These are phyloP conservation scores for Brachionus manjavacas DNA, from an alignment of 1,140 invertebrate species.

Conservation along the genomic window DNA sequence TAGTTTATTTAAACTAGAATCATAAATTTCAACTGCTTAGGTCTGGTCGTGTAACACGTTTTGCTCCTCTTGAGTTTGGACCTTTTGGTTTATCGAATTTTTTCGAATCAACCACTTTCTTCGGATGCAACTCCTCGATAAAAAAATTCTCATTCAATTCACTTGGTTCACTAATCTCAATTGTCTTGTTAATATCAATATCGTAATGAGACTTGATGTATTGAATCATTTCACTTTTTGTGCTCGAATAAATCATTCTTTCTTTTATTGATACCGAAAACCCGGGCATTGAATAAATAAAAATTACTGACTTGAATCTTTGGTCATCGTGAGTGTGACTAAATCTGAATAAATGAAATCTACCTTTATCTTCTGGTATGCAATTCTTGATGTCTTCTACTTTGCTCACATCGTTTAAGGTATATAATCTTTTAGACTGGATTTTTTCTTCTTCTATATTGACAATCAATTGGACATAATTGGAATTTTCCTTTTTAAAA, in stretches of 20 bases:
- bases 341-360: constrained; percentile 87
- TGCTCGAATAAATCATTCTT: constrained; percentile 94
- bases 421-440: constrained; percentile 43
- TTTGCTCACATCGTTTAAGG: constrained; percentile 53
- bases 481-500: constrained; percentile 59
- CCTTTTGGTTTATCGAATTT: constrained; percentile 90
- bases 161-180: constrained; percentile 81
- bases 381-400: constrained; percentile 63
- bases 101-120: constrained; percentile 63
- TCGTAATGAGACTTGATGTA: constrained; percentile 63
- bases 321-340: constrained; percentile 84
- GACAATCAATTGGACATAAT: constrained; percentile 64
- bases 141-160: constrained; percentile 84
- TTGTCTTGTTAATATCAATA: constrained; percentile 77
- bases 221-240: constrained; percentile 63
- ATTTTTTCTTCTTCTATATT: constrained; percentile 53
- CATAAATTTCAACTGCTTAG: neutral
- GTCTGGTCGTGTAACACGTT: constrained; percentile 66
- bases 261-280: constrained; percentile 88
- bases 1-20: neutral
- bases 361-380: constrained; percentile 74
- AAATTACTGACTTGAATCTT: constrained; percentile 65
- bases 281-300: constrained; percentile 95
- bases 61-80: constrained; percentile 81
- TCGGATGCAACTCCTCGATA: constrained; percentile 87